phyloP scores from a whole-genome alignment of 2,113 vertebrate genomes.

The human region GRCh38 chr3:152141501-152142000 shows the following conservation, averaged over 20 bases:
- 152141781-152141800: neutral
- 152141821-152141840: neutral
- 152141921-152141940: neutral
- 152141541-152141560: neutral
- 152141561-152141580: neutral
- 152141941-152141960: neutral
- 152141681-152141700: neutral
- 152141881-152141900: neutral
- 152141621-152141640: neutral
- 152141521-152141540: neutral
- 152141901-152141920: neutral
- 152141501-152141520: neutral
- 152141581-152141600: neutral
- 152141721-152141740: neutral
- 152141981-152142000: neutral
- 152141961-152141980: neutral
- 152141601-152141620: neutral
- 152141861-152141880: neutral
- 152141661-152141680: neutral
- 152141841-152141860: neutral
- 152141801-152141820: neutral
- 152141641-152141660: neutral
- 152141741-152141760: neutral
- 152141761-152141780: neutral
- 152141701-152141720: neutral